Evolutionary conservation across 2,113 vertebrate genomes (phyloP).

Genomic region (Eurypyga helias): DNA sequence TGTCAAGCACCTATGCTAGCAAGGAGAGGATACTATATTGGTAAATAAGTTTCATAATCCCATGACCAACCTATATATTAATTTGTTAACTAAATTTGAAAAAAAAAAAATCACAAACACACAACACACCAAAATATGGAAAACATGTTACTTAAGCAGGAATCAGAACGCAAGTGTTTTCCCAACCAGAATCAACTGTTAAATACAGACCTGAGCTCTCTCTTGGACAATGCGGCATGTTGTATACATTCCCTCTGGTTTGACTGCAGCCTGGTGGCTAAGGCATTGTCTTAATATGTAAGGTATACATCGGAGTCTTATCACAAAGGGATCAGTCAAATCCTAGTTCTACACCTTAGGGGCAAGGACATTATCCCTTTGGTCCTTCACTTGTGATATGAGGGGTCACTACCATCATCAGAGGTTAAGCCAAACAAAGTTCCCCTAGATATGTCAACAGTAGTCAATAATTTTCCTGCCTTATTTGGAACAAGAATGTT

Average conservation of each 20-base stretch:
- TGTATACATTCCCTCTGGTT: neutral
- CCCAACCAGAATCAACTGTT: neutral
- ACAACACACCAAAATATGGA: neutral
- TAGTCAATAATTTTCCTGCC: neutral
- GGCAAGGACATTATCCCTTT: neutral
- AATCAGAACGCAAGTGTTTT: neutral
- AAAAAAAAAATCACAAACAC: neutral
- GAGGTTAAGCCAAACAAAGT: neutral
- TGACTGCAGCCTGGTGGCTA: neutral
- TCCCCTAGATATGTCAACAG: neutral
- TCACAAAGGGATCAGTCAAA: neutral
- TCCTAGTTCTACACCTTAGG: neutral
- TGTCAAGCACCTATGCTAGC: neutral
- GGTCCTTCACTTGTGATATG: neutral
- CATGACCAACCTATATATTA: neutral
- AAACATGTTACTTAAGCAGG: neutral
- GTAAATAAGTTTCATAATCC: neutral
- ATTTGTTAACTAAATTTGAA: neutral
- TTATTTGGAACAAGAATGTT: neutral
- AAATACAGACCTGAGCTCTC: neutral
- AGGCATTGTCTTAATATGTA: neutral
- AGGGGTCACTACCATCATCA: neutral
- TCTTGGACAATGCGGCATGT: neutral
- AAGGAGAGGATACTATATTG: neutral
- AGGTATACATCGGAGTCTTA: neutral